Evolutionary conservation across 2,888 invertebrate species (phyloP).

Genomic region (Aporophyla lueneburgensis): DNA sequence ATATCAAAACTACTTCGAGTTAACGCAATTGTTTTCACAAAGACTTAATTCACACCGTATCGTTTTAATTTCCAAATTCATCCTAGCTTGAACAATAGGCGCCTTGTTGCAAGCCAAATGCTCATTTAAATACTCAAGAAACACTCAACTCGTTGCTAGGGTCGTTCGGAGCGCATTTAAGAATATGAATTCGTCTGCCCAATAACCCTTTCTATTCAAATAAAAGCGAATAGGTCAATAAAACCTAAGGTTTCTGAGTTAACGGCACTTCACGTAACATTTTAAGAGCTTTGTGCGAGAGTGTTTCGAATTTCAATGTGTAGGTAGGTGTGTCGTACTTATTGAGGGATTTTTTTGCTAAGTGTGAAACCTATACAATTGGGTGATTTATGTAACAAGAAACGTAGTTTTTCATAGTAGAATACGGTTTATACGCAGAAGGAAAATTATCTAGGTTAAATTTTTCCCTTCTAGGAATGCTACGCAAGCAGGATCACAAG

Average conservation of each 20-base stretch:
- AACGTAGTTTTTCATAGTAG: not conserved
- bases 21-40: slow-evolving; percentile 2
- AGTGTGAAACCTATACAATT: slow-evolving; percentile 10
- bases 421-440: not conserved
- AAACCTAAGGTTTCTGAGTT: slow-evolving; percentile 55
- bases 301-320: slow-evolving; percentile 31
- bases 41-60: not conserved
- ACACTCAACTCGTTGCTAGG: slow-evolving; percentile 11
- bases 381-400: slow-evolving; percentile 13
- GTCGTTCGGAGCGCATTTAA: slow-evolving; percentile 42
- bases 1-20: not conserved
- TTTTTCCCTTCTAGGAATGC: not conserved
- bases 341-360: not conserved
- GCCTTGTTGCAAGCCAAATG: slow-evolving; percentile 20
- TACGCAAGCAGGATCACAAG: not conserved
- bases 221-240: slow-evolving; percentile 64
- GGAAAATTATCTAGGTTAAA: too few relatives aligned
- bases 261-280: slow-evolving; percentile 49
- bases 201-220: slow-evolving; percentile 63
- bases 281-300: slow-evolving; percentile 52
- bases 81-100: not conserved
- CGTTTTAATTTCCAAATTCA: slow-evolving; percentile 4
- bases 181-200: slow-evolving; percentile 41
- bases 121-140: slow-evolving; percentile 39
- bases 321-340: not conserved